These are phyloP conservation scores for Amitus sp. DNA, from an alignment of 2,888 invertebrate species.

Conservation along the genomic window DNA sequence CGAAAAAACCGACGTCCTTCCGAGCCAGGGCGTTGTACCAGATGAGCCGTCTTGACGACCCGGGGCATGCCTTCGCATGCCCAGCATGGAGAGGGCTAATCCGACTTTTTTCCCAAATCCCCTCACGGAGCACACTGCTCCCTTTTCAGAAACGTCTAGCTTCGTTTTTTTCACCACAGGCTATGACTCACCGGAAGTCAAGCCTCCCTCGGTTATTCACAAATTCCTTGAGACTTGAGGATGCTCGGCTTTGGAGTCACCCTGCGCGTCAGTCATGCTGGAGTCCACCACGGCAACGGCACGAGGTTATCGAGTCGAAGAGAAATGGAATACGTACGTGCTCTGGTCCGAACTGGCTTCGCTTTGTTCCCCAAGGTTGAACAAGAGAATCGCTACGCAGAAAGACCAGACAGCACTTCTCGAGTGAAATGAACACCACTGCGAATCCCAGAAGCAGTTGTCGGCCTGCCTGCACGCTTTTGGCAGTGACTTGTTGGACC, in stretches of 20 bases:
- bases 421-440: slow-evolving; percentile 15
- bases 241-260: neutral
- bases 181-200: neutral
- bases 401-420: neutral
- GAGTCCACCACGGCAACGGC: neutral
- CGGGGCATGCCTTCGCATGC: neutral
- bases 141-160: neutral
- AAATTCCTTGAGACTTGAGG: neutral
- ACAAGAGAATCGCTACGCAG: slow-evolving; percentile 9
- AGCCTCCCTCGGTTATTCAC: neutral
- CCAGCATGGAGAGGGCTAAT: neutral
- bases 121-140: too few relatives aligned
- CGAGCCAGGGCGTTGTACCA: slow-evolving; percentile 16
- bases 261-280: neutral
- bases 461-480: slow-evolving; percentile 16
- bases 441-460: slow-evolving; percentile 11
- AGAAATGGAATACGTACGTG: neutral
- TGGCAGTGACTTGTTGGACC: slow-evolving; percentile 6
- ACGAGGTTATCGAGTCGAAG: neutral
- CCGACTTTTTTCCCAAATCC: neutral
- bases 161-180: neutral
- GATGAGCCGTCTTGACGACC: slow-evolving; percentile 6
- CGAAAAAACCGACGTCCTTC: slow-evolving; percentile 6
- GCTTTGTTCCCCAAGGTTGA: slow-evolving; percentile 12
- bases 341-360: neutral